Conservation (phyloP, 2,888 invertebrate genomes). For the Leucania comma region DNA sequence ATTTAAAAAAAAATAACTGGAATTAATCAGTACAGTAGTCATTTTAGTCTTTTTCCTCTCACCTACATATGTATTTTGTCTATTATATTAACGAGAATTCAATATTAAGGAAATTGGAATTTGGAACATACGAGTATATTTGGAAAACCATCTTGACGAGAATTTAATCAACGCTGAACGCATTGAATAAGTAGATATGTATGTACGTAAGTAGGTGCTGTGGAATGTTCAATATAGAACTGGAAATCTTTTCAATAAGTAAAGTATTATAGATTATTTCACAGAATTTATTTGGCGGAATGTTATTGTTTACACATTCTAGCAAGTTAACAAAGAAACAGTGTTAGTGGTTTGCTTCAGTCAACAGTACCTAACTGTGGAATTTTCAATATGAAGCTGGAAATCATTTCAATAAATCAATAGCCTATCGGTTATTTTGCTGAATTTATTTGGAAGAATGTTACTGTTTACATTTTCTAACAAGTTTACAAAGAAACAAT, state of each 20-base stretch:
- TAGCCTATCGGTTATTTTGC: background rate
- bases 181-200: conserved; percentile 1
- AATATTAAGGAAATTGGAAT: background rate
- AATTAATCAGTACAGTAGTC: background rate
- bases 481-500: conserved; percentile 19
- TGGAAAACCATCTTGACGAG: background rate
- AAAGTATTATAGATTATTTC: background rate
- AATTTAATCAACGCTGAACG: conserved; percentile 19
- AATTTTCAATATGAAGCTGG: conserved; percentile 11
- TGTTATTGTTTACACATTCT: conserved; percentile 21
- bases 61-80: background rate
- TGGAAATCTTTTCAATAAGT: conserved; percentile 1
- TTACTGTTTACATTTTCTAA: conserved; percentile 20
- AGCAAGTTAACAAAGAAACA: conserved; percentile 13
- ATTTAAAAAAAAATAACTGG: conserved; percentile 12
- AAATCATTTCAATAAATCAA: conserved; percentile 5
- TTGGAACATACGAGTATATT: background rate
- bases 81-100: background rate
- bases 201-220: background rate
- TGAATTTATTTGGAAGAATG: background rate
- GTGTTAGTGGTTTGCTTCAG: conserved; percentile 10
- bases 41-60: background rate
- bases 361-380: no score
- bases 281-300: background rate
- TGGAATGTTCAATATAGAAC: conserved; percentile 14